phyloP scores from a whole-genome alignment of 2,888 invertebrate species.

The Nipponacmea schrenckii region DNA sequence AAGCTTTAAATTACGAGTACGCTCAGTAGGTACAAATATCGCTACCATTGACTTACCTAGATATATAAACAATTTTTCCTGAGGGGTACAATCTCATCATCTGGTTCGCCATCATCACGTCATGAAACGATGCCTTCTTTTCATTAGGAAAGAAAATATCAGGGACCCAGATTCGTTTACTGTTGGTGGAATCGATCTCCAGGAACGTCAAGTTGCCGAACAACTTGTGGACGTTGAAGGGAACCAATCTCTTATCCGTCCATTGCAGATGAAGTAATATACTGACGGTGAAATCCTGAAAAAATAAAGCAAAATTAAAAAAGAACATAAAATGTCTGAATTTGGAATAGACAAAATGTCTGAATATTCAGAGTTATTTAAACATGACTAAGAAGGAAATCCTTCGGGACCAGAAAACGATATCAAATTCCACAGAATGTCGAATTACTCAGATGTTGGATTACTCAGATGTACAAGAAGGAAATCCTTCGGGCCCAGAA shows the following conservation, averaged over 20 bases:
- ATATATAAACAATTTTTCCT: conserved; percentile 94
- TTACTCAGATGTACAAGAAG: no score
- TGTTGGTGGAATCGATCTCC: conserved; percentile 75
- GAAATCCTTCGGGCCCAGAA: no score
- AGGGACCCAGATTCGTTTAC: conserved; percentile 96
- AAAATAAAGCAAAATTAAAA: conserved; percentile 9
- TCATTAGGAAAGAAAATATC: conserved; percentile 98
- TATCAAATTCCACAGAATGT: no score
- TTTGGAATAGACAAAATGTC: no score
- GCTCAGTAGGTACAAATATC: no score
- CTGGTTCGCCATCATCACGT: conserved; percentile 97
- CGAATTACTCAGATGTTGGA: no score
- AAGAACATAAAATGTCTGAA: no score
- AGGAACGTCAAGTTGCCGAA: conserved; percentile 77
- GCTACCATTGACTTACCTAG: conserved; percentile 74
- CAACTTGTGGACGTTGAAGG: conserved; percentile 15
- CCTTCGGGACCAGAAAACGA: no score
- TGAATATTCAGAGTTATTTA: no score
- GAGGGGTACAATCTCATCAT: conserved; percentile 95
- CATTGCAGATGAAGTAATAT: conserved; percentile 52
- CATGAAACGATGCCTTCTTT: conserved; percentile 92
- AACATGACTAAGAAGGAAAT: no score
- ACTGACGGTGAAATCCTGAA: conserved; percentile 57
- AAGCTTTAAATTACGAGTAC: no score
- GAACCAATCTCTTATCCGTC: conserved; percentile 39